Conservation (phyloP, 2,113 vertebrate genomes). For the Phyllopteryx taeniolatus region DNA sequence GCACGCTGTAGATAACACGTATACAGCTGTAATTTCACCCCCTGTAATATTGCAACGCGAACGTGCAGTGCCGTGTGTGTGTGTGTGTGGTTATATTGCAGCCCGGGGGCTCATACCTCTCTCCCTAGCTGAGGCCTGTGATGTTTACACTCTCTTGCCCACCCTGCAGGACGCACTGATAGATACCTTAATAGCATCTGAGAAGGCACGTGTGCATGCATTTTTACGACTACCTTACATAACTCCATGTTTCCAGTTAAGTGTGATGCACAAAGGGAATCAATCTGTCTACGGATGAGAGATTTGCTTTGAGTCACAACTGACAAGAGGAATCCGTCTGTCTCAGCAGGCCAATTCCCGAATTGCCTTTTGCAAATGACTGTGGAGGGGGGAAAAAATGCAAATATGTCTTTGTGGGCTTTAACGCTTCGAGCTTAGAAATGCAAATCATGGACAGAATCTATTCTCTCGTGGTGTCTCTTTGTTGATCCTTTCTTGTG, state of each 20-base stretch:
- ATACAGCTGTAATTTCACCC: neutral
- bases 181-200: slow-evolving; percentile 25
- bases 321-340: slow-evolving; percentile 15
- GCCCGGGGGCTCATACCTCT: slow-evolving; percentile 18
- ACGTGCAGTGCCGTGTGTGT: neutral
- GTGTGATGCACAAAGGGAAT: slow-evolving; percentile 2
- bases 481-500: slow-evolving; percentile 24
- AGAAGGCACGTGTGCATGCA: slow-evolving; percentile 13
- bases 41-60: neutral
- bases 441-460: slow-evolving; percentile 57
- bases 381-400: slow-evolving; percentile 23
- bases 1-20: neutral
- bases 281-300: slow-evolving; percentile 1
- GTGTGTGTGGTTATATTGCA: slow-evolving; percentile 27
- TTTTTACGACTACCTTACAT: slow-evolving; percentile 23
- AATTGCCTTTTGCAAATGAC: slow-evolving; percentile 63
- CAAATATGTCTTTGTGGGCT: slow-evolving; percentile 60
- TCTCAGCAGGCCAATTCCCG: slow-evolving; percentile 36
- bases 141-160: neutral
- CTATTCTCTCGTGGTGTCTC: slow-evolving; percentile 33
- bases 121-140: neutral
- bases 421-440: slow-evolving; percentile 51
- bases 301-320: slow-evolving; percentile 17
- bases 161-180: slow-evolving; percentile 13
- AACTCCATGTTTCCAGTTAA: slow-evolving; percentile 10